Conservation (phyloP, 1,140 invertebrate genomes). For the Trichonephila clavipes region DNA sequence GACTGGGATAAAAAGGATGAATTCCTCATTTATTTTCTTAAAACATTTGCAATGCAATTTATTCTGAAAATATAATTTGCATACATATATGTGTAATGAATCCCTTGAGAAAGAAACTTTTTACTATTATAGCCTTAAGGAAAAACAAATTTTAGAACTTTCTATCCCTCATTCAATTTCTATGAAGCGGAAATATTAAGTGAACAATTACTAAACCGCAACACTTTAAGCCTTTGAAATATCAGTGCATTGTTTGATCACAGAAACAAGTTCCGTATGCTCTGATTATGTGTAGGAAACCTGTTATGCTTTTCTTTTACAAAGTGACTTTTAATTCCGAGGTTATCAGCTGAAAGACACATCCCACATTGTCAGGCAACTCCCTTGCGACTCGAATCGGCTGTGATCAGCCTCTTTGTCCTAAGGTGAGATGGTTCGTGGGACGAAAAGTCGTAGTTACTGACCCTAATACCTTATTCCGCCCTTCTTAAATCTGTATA, state of each 20-base stretch:
- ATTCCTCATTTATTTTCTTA: too few species aligned
- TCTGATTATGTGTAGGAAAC: constrained; percentile 22
- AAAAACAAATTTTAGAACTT: background rate
- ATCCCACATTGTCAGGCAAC: constrained; percentile 20
- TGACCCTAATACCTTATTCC: constrained; percentile 55
- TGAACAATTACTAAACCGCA: background rate
- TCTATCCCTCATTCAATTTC: background rate
- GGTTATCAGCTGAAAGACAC: constrained; percentile 3
- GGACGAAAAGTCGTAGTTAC: constrained; percentile 25
- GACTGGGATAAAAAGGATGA: too few species aligned
- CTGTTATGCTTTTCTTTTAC: background rate
- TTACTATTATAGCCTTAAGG: background rate
- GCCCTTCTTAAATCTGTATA: constrained; percentile 29
- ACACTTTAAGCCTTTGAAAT: background rate
- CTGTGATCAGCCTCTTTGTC: background rate
- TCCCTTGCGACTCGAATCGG: background rate
- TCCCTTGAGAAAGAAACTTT: too few species aligned
- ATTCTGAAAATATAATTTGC: too few species aligned
- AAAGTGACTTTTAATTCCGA: constrained; percentile 36
- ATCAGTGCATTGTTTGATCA: background rate
- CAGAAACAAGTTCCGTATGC: background rate
- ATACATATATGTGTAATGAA: too few species aligned
- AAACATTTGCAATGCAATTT: too few species aligned
- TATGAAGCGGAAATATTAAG: background rate
- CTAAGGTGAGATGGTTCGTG: constrained; percentile 5